phyloP scores from a whole-genome alignment of 2,888 invertebrate species.

The Drosophila fulvimacula region DNA sequence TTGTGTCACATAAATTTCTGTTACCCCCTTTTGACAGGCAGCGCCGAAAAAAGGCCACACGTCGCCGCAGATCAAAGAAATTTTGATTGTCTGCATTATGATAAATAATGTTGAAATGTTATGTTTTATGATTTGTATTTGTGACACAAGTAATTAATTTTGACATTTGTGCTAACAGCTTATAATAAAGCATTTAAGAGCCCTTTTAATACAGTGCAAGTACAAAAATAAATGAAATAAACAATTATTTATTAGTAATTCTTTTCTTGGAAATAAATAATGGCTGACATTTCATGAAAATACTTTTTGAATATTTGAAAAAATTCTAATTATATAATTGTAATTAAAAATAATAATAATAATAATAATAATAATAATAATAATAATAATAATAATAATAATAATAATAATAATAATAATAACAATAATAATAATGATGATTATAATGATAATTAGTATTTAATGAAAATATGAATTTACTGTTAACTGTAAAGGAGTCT shows the following conservation, averaged over 20 bases:
- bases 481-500: too few species aligned
- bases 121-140: slow-evolving; percentile 69
- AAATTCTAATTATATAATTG: too few species aligned
- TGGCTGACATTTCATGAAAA: too few species aligned
- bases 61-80: slow-evolving; percentile 71
- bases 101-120: slow-evolving; percentile 69
- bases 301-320: too few species aligned
- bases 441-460: too few species aligned
- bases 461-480: too few species aligned
- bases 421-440: too few species aligned
- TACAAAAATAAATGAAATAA: neutral
- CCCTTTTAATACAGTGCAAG: neutral
- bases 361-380: too few species aligned
- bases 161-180: slow-evolving; percentile 79
- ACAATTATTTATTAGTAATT: neutral
- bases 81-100: slow-evolving; percentile 70
- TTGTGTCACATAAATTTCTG: slow-evolving; percentile 72
- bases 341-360: too few species aligned
- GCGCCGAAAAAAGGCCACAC: slow-evolving; percentile 60
- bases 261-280: neutral
- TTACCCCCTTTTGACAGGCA: slow-evolving; percentile 60
- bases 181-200: slow-evolving; percentile 67
- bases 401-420: too few species aligned
- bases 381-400: too few species aligned
- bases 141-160: slow-evolving; percentile 77